These are phyloP conservation scores for Lasioglossum pauxillum DNA, from an alignment of 2,888 invertebrate species.

Conservation along the genomic window DNA sequence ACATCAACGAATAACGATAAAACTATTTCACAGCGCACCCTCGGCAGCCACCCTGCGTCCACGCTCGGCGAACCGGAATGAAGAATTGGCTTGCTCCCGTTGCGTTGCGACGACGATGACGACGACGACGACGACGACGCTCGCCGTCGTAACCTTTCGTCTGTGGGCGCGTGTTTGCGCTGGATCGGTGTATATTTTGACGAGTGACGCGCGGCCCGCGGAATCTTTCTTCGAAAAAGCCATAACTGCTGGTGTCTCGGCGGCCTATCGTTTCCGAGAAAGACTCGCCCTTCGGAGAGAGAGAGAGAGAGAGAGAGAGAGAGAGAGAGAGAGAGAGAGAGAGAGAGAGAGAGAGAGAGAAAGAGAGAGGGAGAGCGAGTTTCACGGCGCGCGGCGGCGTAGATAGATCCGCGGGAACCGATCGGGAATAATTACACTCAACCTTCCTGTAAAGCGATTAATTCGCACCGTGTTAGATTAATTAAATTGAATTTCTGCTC, in stretches of 20 bases:
- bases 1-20: neutral
- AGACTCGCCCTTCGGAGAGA: constrained; percentile 6
- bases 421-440: neutral
- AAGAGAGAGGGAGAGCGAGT: neutral
- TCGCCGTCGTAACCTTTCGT: constrained; percentile 48
- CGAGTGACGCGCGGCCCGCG: constrained; percentile 41
- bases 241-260: constrained; percentile 43
- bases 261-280: constrained; percentile 40
- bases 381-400: neutral
- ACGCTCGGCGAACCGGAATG: neutral
- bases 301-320: neutral
- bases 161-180: constrained; percentile 50
- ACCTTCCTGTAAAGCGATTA: neutral
- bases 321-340: neutral
- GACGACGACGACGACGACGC: neutral
- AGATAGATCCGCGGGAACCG: neutral
- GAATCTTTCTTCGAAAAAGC: constrained; percentile 52
- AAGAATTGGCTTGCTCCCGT: neutral
- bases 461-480: neutral
- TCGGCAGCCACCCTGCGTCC: neutral
- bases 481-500: neutral
- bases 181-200: constrained; percentile 52
- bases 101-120: neutral
- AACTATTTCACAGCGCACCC: neutral
- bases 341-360: too few species aligned